These are phyloP conservation scores for Climacteris rufus DNA, from an alignment of 2,113 vertebrate genomes.

Conservation along the genomic window DNA sequence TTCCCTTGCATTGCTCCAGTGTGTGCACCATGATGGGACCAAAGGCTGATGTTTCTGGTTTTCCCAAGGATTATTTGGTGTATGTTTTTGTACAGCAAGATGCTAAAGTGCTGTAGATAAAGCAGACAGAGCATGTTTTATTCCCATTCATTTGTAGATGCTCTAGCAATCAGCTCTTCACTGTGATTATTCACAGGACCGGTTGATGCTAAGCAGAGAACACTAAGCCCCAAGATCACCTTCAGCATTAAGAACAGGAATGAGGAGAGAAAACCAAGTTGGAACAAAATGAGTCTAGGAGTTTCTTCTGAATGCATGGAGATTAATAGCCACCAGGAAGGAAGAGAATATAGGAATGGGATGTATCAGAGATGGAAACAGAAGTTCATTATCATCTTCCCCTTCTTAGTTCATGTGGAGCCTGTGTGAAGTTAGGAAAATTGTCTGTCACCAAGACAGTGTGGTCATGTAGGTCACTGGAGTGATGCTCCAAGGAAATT, in stretches of 20 bases:
- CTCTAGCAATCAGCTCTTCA: neutral
- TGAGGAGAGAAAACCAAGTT: neutral
- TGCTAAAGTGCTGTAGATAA: neutral
- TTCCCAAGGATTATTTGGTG: neutral
- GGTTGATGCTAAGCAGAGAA: neutral
- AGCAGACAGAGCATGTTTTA: neutral
- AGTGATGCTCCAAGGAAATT: neutral
- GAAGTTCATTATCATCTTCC: neutral
- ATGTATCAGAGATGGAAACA: neutral
- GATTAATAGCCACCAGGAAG: neutral
- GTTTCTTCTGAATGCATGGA: neutral
- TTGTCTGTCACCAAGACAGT: neutral
- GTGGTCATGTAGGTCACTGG: fast-evolving
- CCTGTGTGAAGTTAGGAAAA: neutral
- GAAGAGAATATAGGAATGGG: neutral
- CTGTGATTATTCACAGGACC: neutral
- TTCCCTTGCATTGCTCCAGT: neutral
- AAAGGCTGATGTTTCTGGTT: neutral
- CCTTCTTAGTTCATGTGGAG: neutral
- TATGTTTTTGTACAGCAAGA: neutral
- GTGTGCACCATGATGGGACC: fast-evolving
- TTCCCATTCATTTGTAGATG: neutral
- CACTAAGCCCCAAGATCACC: neutral
- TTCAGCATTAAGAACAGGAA: neutral
- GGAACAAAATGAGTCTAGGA: neutral